Evolutionary conservation across 2,113 vertebrate species (phyloP), one percentile per base, ranked within the genome.

Genomic region (Carassius carassius): DNA sequence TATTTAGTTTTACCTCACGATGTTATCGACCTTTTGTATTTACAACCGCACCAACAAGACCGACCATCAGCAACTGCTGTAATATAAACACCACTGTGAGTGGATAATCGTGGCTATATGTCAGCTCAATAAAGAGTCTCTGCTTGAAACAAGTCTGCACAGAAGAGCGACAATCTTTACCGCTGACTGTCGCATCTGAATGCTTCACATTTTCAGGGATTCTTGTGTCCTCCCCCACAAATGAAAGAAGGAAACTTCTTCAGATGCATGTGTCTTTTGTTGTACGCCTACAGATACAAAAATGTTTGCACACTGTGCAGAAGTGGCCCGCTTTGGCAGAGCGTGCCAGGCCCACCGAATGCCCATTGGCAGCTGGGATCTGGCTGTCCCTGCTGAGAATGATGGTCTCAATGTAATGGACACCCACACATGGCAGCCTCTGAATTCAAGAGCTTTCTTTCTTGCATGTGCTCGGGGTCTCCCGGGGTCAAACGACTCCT

Each of bases 361-460:
- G 91, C 90, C 88, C 65, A 51, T 74, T 89, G 90, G 87, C 82
- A 86, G 76, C 87, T 85, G 90, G 83, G 90, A 82, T 70, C 77
- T 87, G 89, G 90, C 62, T 85, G 87, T 85, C 84, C 49, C 83
- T 90, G 92, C 90, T 89, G 89, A 90, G 92, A 92, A 19, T 89
- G 86, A 94, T 87, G 92, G 89, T 93, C 93, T 92, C 90, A 85
- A 87, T 35, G 70, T 91, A 88, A 87, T 83, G 87, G 19, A 72
- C 92, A 92, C 92, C 92, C 93, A 93, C 47, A 74, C 92, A 92
- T 82, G 86, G 91, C 65, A 83, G 89, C 19, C 13, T 35, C 91
- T 92, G 92, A 94, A 89, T 94, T 94, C 91, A 95, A 89, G 60
- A 88, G 89, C 86, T 92, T 94, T 94, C 83, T 95, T 95, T 94